These are phyloP conservation scores for Eristalis intricaria DNA, from an alignment of 2,888 invertebrate species.

Conservation along the genomic window DNA sequence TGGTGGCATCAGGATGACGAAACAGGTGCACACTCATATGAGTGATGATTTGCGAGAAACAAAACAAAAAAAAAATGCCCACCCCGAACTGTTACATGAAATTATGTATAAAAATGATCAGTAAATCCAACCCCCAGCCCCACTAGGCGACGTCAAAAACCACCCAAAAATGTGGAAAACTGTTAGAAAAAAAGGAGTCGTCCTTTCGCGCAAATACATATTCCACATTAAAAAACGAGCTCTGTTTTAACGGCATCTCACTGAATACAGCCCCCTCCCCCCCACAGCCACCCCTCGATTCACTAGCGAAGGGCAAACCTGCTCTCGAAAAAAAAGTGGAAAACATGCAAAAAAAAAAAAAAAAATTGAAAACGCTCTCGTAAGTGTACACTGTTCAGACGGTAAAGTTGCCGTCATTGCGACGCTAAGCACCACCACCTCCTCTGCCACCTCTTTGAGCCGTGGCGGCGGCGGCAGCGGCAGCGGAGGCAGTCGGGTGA, in stretches of 20 bases:
- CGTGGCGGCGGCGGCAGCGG: neutral
- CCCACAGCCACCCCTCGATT: neutral
- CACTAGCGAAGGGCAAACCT: conserved; percentile 39
- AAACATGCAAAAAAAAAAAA: conserved; percentile 24
- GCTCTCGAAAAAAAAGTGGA: conserved; percentile 11
- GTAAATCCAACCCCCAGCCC: conserved; percentile 25
- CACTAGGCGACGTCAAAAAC: conserved; percentile 44
- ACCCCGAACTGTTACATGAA: conserved; percentile 9
- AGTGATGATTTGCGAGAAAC: neutral
- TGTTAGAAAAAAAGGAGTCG: conserved; percentile 25
- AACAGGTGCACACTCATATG: neutral
- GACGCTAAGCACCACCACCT: conserved; percentile 46
- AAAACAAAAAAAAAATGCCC: neutral
- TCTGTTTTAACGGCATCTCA: conserved; percentile 39
- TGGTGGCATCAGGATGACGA: neutral
- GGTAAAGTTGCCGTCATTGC: conserved; percentile 53
- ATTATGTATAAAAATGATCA: conserved; percentile 46
- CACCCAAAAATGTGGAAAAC: conserved; percentile 26
- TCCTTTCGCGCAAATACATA: conserved; percentile 38
- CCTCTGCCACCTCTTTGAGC: neutral
- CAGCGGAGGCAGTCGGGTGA: neutral
- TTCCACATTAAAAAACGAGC: conserved; percentile 21
- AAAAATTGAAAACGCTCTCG: conserved; percentile 25
- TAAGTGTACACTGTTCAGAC: conserved; percentile 53
- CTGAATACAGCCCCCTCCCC: neutral